Evolutionary conservation across 2,888 invertebrate species (phyloP), one percentile per base, ranked within the genome.

Genomic region (Tethea ocularis): DNA sequence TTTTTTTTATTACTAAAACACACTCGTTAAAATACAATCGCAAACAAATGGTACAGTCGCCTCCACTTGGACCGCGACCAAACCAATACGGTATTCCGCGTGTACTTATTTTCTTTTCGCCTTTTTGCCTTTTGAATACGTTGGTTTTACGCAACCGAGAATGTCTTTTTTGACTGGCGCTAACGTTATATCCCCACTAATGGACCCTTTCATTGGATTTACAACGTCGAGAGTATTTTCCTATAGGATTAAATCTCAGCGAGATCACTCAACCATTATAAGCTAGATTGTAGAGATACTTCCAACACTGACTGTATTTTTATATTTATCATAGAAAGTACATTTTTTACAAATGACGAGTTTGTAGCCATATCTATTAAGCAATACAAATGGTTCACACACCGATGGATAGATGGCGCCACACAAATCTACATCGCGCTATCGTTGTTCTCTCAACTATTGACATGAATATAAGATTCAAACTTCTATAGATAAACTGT

Each of bases 111-210:
- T 33, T 55, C 26, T 33, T 10, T 22, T 17, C 20, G 46, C 20
- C 46, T 46, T 46, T 46, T 46, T 46, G 46, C 46, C 46, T 46
- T 46, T 46, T 46, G 46, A 20, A 53, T 53, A 53, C 52, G 52
- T n/a, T 29, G 26, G 24, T 17, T 53, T 26, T 53, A 54, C 33
- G 54, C 54, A 33, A 33, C 54, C 33, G 54, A 33, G 17, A 46
- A 54, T 54, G 54, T 20, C 54, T 54, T 54, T 41, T 54, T 33
- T 20, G 33, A 54, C 54, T 46, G 54, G 33, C 54, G 52, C n/a
- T 24, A 52, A 52, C 33, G 46, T 17, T 46, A 46, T 46, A 46
- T 20, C 10, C 29, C 46, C 46, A 33, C 54, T 54, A 54, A 54
- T 54, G 33, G 33, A 54, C 20, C 54, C 33, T 54, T 33, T 54